Percentiles rank a stretch among this genome's conserved stretches.
phyloP scores from a whole-genome alignment of 2,113 vertebrate genomes.

The Panthera leo region DNA sequence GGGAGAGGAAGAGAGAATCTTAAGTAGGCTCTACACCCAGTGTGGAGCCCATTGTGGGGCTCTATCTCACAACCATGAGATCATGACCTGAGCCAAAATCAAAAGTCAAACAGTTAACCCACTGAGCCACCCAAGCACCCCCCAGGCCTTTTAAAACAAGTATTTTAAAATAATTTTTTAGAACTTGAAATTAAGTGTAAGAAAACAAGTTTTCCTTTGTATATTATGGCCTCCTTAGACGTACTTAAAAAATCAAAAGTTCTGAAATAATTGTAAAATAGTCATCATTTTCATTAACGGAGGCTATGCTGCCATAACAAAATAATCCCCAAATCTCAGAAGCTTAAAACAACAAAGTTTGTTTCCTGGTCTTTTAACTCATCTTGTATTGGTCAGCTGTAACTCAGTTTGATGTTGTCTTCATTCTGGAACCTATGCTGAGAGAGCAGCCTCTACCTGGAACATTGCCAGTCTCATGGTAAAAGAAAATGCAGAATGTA shows the following conservation, averaged over 20 bases:
- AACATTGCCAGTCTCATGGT: background rate
- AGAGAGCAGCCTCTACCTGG: background rate
- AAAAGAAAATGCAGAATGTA: background rate
- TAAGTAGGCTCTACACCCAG: too few relatives aligned
- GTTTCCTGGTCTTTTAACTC: background rate
- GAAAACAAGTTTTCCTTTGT: background rate
- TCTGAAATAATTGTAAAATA: conserved; percentile 13
- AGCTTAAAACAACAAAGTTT: background rate
- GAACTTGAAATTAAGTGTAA: conserved; percentile 23
- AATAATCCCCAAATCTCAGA: background rate
- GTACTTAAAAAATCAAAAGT: background rate
- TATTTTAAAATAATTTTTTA: conserved; percentile 12
- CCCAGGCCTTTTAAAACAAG: background rate
- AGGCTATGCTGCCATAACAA: background rate
- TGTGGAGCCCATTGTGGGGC: too few relatives aligned
- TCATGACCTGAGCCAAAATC: too few relatives aligned
- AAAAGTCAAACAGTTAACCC: too few relatives aligned
- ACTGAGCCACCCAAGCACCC: too few relatives aligned
- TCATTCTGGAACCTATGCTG: background rate
- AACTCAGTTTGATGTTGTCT: background rate
- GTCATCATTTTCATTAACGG: background rate
- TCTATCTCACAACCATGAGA: too few relatives aligned
- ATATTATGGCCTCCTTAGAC: background rate
- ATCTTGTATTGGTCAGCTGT: background rate
- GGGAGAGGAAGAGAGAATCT: too few relatives aligned